These are phyloP conservation scores for Melieria omissa DNA, from an alignment of 2,888 invertebrate genomes.

Conservation along the genomic window DNA sequence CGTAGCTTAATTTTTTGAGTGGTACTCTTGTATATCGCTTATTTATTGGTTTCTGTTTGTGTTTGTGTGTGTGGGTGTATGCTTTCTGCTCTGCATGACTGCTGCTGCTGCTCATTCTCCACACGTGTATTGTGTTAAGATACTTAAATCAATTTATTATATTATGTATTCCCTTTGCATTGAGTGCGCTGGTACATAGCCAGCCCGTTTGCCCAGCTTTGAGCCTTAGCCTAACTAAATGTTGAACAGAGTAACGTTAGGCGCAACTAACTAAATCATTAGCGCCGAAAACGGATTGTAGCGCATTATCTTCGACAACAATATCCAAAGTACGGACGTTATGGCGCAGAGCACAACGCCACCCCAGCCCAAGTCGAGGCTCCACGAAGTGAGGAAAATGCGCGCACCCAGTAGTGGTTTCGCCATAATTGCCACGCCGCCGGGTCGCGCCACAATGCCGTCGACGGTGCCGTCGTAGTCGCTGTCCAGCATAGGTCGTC, in stretches of 20 bases:
- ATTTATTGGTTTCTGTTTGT: too few species aligned
- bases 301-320: slow-evolving; percentile 90
- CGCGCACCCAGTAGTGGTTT: slow-evolving; percentile 74
- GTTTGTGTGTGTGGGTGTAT: too few species aligned
- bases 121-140: neutral
- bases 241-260: neutral
- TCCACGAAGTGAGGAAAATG: slow-evolving; percentile 83
- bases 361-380: slow-evolving; percentile 85
- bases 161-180: neutral
- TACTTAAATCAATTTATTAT: neutral
- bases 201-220: too few species aligned
- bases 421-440: slow-evolving; percentile 69
- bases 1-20: too few species aligned
- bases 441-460: slow-evolving; percentile 73
- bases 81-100: too few species aligned
- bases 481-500: slow-evolving; percentile 72
- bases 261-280: slow-evolving; percentile 69
- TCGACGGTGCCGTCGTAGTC: slow-evolving; percentile 77
- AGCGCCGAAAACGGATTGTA: slow-evolving; percentile 84
- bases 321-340: slow-evolving; percentile 86
- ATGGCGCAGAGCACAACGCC: slow-evolving; percentile 85
- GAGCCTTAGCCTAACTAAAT: neutral
- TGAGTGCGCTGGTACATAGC: neutral
- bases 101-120: too few species aligned
- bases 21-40: too few species aligned